Base-by-base conservation (phyloP, 1,140 invertebrate species). In the Tetramorium alpestre region DNA sequence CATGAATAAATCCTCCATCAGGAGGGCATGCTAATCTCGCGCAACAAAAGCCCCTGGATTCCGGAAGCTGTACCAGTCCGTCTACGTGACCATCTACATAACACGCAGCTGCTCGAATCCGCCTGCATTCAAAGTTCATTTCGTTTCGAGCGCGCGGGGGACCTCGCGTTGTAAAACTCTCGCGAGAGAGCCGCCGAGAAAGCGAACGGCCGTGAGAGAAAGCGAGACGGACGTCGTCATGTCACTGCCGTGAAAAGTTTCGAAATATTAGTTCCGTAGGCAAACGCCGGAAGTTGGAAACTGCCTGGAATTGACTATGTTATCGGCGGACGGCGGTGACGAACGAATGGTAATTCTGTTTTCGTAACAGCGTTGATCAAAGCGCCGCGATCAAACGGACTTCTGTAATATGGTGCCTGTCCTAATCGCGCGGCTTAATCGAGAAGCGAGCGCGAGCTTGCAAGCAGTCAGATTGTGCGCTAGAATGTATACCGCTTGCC, bases 1-100 rank as follows among this genome's bases (percentile, higher is more conserved):
- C 90, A 92, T 93, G 92, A 93, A 93, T 93, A 93, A 93, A 93
- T 93, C 92, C 90, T 88, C 51, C 67, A 93, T 93, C 91, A 90
- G 89, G 86, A 73, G 69, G 78, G 81, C 90, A 93, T 92, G 92
- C 86, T 93, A 93, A 93, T 93, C 93, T 88, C 88, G 82, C 88
- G 89, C 90, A 90, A 93, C 91, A 89, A 91, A 84, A 87, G 75
- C 90, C 77, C 82, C 67, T 62, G 78, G 75, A 67, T 86, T 82
- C 84, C 87, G 60, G 86, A 85, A 91, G 88, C 86, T 86, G 87
- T 87, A 89, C 88, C 81, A 56, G 76, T 73, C 73, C 76, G 62
- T 88, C 69, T 72, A 69, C 62, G 49, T 64, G 77, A 54, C 64
- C 77, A 91, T 91, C 89, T 92, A 88, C 89, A 93, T 90, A 92